Evolutionary conservation across 2,888 invertebrate species (phyloP).

Genomic region (Hyles lineata): DNA sequence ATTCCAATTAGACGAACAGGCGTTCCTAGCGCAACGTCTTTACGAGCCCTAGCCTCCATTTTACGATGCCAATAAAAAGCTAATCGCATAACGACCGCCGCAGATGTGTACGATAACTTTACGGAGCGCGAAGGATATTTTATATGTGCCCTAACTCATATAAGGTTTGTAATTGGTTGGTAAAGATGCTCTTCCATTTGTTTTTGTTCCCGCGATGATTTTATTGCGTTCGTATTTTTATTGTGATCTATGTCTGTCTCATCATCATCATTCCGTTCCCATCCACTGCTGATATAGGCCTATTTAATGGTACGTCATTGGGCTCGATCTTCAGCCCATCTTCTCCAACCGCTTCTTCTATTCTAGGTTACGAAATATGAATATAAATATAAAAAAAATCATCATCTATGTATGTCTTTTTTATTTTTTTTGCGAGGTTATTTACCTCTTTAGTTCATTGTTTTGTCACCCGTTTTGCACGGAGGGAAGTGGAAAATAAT

Average conservation of each 20-base stretch:
- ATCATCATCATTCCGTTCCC: too few relatives aligned
- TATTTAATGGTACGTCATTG: too few relatives aligned
- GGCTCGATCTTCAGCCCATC: too few relatives aligned
- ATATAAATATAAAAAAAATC: too few relatives aligned
- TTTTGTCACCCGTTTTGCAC: too few relatives aligned
- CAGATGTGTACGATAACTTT: slow-evolving; percentile 18
- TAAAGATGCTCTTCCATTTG: neutral
- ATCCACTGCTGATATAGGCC: too few relatives aligned
- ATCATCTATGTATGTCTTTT: too few relatives aligned
- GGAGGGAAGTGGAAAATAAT: too few relatives aligned
- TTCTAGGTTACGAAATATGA: too few relatives aligned
- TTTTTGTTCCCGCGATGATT: neutral
- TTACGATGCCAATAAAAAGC: slow-evolving; percentile 23
- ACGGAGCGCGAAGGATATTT: slow-evolving; percentile 1
- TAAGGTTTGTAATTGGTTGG: neutral
- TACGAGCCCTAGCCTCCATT: slow-evolving; percentile 1
- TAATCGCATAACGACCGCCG: slow-evolving; percentile 20
- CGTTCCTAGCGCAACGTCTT: neutral
- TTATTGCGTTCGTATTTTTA: neutral
- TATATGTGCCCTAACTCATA: neutral
- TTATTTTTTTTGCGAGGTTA: too few relatives aligned
- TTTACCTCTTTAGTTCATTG: too few relatives aligned
- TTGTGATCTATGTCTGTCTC: neutral
- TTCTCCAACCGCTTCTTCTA: too few relatives aligned
- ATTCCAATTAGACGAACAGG: neutral